Base-by-base conservation (phyloP, 1,140 invertebrate genomes). In the Drosophila melanica region DNA sequence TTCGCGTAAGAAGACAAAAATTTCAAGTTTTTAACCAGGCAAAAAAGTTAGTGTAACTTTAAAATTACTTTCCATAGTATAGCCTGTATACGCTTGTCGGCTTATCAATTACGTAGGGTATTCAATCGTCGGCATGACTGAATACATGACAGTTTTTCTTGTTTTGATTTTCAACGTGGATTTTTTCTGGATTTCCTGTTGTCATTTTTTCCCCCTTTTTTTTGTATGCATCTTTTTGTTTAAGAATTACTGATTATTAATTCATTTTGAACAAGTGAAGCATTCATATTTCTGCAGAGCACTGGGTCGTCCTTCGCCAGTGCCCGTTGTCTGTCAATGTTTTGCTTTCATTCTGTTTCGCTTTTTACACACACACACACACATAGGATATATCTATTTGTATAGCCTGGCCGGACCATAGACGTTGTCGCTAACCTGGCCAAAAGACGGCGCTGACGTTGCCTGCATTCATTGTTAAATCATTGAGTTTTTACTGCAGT, bases 181-280 rank as follows among this genome's bases (percentile, higher is more conserved):
- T 12, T 39, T 47, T 30, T 57, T 63, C 60, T 42, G 44, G 6
- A 58, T 71, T 71, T 57, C 18, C 33, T 55, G 53, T 44, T 60
- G 51, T 42, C 30, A 23, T 64, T 44, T 63, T 48, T 62, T 45
- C 27, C 27, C 47, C 27, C 27, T 27, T 27, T 27, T 27, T 4
- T 68, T 35, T 58, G n/a, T 62, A 42, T 73, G 55, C 50, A 63
- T 81, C 76, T 86, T 86, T 81, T 87, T 86, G 75, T 86, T 86
- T 64, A 80, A 84, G 84, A 89, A 89, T 87, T 87, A 89, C 84
- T 87, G 84, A 87, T 87, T 87, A 87, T 87, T 89, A 87, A 87
- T 87, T 87, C 84, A 87, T 87, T 87, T 87, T 87, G 73, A 84
- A 87, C 79, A 84, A 75, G 84, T 82, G 84, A 86, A 84, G 84